Evolutionary conservation across 2,113 vertebrate genomes (phyloP).

Genomic region (Chauna torquata): DNA sequence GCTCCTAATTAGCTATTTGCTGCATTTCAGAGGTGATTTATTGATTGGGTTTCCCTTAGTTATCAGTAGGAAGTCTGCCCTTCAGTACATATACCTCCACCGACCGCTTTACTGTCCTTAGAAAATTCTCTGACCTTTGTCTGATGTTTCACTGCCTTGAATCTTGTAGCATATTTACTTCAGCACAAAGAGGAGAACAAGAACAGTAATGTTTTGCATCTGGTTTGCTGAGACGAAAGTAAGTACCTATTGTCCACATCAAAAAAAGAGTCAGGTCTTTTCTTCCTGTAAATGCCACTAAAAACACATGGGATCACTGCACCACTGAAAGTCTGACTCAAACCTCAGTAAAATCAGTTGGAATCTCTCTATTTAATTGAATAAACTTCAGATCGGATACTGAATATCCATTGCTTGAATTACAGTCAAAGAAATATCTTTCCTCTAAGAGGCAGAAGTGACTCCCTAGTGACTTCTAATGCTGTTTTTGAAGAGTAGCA

Average conservation of each 20-base stretch:
- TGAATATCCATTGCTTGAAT: neutral
- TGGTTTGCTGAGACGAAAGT: neutral
- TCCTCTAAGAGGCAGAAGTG: constrained; percentile 4
- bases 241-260: neutral
- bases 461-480: constrained; percentile 31
- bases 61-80: constrained; percentile 19
- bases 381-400: neutral
- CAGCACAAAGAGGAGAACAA: neutral
- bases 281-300: neutral
- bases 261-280: neutral
- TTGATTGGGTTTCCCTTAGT: constrained; percentile 18
- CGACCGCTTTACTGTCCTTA: neutral
- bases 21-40: constrained; percentile 39
- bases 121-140: neutral
- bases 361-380: constrained; percentile 8
- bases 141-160: neutral
- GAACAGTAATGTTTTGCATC: neutral
- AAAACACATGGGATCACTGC: neutral
- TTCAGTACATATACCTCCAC: neutral
- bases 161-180: neutral
- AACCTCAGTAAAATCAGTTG: neutral
- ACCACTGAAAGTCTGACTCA: neutral
- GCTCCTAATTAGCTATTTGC: neutral
- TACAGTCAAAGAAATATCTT: neutral
- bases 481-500: neutral